A percentile compares a stretch with the other conserved stretches of the same genome.
phyloP scores from a whole-genome alignment of 2,113 vertebrate genomes.

The Verasper variegatus region DNA sequence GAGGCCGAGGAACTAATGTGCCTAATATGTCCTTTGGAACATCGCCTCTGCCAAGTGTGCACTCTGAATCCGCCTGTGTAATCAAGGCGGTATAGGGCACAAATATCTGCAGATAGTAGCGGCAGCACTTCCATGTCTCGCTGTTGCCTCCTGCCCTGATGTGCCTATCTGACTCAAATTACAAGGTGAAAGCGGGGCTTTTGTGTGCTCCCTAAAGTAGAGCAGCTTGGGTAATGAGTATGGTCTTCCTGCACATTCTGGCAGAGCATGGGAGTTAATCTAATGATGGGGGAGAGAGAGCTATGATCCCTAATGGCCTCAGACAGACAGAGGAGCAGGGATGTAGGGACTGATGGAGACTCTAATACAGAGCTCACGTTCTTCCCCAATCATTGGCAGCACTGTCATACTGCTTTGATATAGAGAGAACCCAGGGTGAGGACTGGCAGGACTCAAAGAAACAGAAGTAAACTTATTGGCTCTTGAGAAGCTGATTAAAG shows the following conservation, averaged over 20 bases:
- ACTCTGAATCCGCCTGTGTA: conserved; percentile 67
- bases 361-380: conserved; percentile 23
- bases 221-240: conserved; percentile 71
- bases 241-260: conserved; percentile 66
- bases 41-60: conserved; percentile 61
- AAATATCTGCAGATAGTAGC: conserved; percentile 55
- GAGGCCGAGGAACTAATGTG: conserved; percentile 60
- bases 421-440: neutral
- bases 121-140: conserved; percentile 42
- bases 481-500: conserved; percentile 21
- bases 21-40: conserved; percentile 55
- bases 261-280: conserved; percentile 74
- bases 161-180: conserved; percentile 68
- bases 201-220: conserved; percentile 40
- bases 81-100: conserved; percentile 61
- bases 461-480: conserved; percentile 5
- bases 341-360: conserved; percentile 43
- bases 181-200: conserved; percentile 72
- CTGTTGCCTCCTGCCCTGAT: conserved; percentile 59
- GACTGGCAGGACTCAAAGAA: conserved; percentile 1
- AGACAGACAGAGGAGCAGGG: conserved; percentile 29
- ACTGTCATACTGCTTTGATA: conserved; percentile 9
- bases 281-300: conserved; percentile 70
- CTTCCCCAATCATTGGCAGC: conserved; percentile 8
- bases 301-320: conserved; percentile 57